These are phyloP conservation scores for Glaucidium brasilianum DNA, from an alignment of 2,113 vertebrate species.

Conservation along the genomic window DNA sequence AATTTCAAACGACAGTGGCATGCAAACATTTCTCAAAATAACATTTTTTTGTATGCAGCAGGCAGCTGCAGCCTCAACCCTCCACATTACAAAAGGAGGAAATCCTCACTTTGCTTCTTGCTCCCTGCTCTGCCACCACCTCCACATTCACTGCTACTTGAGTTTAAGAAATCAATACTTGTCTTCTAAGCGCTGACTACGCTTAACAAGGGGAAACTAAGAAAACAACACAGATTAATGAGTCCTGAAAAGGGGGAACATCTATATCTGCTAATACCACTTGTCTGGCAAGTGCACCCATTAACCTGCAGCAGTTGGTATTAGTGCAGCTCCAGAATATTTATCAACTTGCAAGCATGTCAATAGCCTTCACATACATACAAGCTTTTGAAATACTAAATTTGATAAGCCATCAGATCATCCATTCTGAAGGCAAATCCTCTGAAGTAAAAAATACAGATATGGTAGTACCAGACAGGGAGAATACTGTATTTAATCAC, in stretches of 20 bases:
- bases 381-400: neutral
- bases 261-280: neutral
- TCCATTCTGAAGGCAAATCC: neutral
- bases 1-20: neutral
- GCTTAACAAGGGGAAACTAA: neutral
- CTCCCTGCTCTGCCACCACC: neutral
- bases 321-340: neutral
- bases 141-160: neutral
- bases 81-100: neutral
- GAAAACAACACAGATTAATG: constrained; percentile 26
- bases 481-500: neutral
- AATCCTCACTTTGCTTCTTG: neutral
- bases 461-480: neutral
- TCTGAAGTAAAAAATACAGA: neutral
- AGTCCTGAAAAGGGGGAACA: constrained; percentile 11
- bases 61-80: constrained; percentile 1
- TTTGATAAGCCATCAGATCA: neutral
- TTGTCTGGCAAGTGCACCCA: neutral
- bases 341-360: neutral
- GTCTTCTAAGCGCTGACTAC: neutral
- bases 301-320: neutral
- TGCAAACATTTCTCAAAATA: neutral
- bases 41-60: neutral
- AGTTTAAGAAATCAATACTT: constrained; percentile 23
- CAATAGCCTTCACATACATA: neutral